Percentiles rank a stretch among this genome's conserved stretches.
Evolutionary conservation across 2,797 vertebrate genomes (phyloP).

Genomic region (Gambusia yucatana): DNA sequence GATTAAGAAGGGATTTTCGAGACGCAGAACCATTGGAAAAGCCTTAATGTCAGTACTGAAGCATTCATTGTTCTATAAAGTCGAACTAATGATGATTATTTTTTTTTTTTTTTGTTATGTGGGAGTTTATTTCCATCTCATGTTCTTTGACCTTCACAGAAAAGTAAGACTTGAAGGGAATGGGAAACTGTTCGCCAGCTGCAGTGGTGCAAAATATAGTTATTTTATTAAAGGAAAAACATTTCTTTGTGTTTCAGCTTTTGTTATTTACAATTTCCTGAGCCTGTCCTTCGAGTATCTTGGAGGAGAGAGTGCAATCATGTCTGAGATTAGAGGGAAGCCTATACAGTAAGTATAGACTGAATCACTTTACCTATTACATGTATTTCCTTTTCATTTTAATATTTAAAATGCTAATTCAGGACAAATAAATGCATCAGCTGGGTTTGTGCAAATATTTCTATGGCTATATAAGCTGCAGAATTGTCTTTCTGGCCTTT

Average conservation of each 20-base stretch:
- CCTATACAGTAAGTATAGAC: constrained; percentile 86
- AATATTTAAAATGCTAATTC: neutral
- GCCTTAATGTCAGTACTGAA: constrained; percentile 70
- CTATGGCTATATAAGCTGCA: constrained; percentile 17
- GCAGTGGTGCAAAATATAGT: neutral
- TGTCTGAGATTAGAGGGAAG: constrained; percentile 96
- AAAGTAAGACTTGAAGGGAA: constrained; percentile 42
- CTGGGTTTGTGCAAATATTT: neutral
- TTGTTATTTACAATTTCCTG: constrained; percentile 98
- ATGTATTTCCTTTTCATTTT: neutral
- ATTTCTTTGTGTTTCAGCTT: constrained; percentile 82
- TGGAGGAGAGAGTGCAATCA: constrained; percentile 95
- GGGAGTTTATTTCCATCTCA: constrained; percentile 27
- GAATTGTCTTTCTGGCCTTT: constrained; percentile 4
- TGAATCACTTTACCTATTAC: neutral
- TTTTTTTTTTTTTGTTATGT: constrained; percentile 46
- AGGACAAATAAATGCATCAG: constrained; percentile 1
- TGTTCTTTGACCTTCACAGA: constrained; percentile 54
- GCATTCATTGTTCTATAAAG: constrained; percentile 69
- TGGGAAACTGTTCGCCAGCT: constrained; percentile 21
- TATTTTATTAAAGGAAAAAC: neutral
- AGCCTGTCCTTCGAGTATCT: constrained; percentile 98
- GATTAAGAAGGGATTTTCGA: constrained; percentile 79
- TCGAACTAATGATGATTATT: constrained; percentile 67
- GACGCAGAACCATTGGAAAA: constrained; percentile 71